Evolutionary conservation across 2,113 vertebrate species (phyloP).

Genomic region (Eira barbara): DNA sequence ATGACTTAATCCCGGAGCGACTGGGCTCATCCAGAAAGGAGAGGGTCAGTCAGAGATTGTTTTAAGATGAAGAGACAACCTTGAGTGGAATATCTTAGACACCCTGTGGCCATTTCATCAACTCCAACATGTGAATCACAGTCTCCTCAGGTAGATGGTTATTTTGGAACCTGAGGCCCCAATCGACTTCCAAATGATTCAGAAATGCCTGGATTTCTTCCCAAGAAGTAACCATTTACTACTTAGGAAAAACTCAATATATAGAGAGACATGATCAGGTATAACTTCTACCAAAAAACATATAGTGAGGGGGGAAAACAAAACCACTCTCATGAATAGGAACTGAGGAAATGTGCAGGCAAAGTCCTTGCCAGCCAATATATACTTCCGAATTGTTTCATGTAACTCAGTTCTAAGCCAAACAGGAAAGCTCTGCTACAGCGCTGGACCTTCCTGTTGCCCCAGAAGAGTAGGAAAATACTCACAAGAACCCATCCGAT

Average conservation of each 20-base stretch:
- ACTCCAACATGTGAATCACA: slow-evolving; percentile 71
- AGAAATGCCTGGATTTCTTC: slow-evolving; percentile 58
- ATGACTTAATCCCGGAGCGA: neutral
- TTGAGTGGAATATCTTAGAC: slow-evolving; percentile 49
- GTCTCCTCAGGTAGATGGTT: slow-evolving; percentile 58
- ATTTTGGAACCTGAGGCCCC: slow-evolving; percentile 51
- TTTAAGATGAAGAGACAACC: neutral
- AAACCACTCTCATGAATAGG: neutral
- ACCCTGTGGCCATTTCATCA: slow-evolving; percentile 64
- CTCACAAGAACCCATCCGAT: neutral
- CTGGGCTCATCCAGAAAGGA: neutral
- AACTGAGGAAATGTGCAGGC: neutral
- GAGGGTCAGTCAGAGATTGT: neutral
- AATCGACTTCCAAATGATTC: slow-evolving; percentile 62
- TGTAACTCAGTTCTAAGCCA: neutral
- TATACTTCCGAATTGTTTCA: neutral
- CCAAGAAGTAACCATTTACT: slow-evolving; percentile 1
- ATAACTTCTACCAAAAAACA: neutral
- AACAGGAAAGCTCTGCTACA: slow-evolving; percentile 17
- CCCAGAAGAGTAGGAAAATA: neutral
- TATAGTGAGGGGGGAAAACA: neutral
- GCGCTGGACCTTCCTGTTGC: neutral
- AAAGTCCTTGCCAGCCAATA: neutral
- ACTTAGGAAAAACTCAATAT: slow-evolving; percentile 5
- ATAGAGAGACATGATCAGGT: neutral